Conservation (phyloP, 2,888 invertebrate genomes). For the Latrodectus hesperus region DNA sequence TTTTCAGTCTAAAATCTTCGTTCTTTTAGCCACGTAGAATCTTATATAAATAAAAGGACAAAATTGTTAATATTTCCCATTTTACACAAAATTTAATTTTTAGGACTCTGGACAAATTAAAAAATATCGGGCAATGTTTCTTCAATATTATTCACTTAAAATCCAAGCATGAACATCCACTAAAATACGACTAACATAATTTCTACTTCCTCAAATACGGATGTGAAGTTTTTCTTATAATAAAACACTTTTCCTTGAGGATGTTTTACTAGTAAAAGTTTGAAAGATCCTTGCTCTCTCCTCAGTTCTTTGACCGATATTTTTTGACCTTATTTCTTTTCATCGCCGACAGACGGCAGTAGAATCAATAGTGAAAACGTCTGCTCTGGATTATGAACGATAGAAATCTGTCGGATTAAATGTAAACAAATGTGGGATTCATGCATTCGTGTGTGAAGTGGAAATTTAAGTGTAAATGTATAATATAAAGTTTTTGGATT, state of each 20-base stretch:
- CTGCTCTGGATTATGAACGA: not conserved
- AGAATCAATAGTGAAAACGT: not conserved
- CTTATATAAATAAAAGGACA: too few species aligned
- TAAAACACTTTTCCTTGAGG: constrained; percentile 40
- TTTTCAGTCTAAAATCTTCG: too few species aligned
- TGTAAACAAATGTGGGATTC: constrained; percentile 19
- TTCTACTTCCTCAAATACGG: constrained; percentile 13
- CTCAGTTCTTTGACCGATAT: constrained; percentile 63
- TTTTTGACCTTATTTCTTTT: constrained; percentile 42
- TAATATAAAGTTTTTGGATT: constrained; percentile 1
- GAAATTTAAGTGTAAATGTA: not conserved
- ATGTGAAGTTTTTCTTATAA: not conserved
- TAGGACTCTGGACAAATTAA: too few species aligned
- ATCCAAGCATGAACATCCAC: too few species aligned
- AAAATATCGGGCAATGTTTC: too few species aligned
- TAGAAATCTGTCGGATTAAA: not conserved
- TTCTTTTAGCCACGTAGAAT: too few species aligned
- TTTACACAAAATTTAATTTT: too few species aligned
- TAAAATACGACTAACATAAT: not conserved
- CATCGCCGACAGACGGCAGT: constrained; percentile 35
- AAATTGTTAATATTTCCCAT: too few species aligned
- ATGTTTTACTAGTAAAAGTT: constrained; percentile 38
- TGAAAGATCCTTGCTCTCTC: constrained; percentile 22
- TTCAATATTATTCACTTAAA: too few species aligned
- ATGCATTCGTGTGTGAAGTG: not conserved